A percentile compares a stretch with the other conserved stretches of the same genome.
These are phyloP conservation scores for Lepisosteus osseus DNA, from an alignment of 2,113 vertebrate species.

Conservation along the genomic window DNA sequence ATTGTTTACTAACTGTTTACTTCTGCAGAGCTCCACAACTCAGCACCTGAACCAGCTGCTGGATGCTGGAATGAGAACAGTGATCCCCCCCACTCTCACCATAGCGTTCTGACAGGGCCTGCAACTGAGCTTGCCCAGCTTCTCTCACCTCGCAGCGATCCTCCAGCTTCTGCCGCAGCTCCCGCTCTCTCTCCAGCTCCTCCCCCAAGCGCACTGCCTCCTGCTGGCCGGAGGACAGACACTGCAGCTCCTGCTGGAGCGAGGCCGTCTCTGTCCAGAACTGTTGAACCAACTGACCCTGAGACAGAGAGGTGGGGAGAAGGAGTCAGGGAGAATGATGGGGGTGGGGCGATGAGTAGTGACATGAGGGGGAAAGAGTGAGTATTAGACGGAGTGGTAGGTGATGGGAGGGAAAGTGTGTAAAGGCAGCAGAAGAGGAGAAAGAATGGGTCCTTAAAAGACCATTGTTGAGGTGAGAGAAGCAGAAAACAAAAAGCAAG, in stretches of 20 bases:
- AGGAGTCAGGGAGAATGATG: no score
- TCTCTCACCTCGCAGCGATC: conserved; percentile 45
- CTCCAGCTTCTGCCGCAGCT: conserved; percentile 43
- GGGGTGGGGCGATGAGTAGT: no score
- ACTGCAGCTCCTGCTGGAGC: conserved; percentile 53
- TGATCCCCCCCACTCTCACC: no score
- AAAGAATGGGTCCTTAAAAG: no score
- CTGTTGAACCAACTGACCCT: conserved; percentile 56
- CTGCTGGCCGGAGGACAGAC: conserved; percentile 49
- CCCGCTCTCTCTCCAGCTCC: conserved; percentile 43
- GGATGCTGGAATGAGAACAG: no score
- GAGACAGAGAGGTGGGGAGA: not conserved
- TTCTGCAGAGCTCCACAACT: no score
- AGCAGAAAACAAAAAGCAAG: no score
- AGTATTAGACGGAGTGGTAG: not conserved
- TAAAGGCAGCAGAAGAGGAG: not conserved
- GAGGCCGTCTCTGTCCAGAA: conserved; percentile 46
- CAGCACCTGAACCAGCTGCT: no score
- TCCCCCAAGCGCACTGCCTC: conserved; percentile 26
- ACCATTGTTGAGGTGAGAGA: no score
- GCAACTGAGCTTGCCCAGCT: not conserved
- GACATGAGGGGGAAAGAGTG: not conserved
- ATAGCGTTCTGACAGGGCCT: no score
- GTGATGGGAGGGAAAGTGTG: not conserved
- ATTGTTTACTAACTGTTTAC: no score